Conservation (phyloP, 2,888 invertebrate species). For the Campoplex capitator region DNA sequence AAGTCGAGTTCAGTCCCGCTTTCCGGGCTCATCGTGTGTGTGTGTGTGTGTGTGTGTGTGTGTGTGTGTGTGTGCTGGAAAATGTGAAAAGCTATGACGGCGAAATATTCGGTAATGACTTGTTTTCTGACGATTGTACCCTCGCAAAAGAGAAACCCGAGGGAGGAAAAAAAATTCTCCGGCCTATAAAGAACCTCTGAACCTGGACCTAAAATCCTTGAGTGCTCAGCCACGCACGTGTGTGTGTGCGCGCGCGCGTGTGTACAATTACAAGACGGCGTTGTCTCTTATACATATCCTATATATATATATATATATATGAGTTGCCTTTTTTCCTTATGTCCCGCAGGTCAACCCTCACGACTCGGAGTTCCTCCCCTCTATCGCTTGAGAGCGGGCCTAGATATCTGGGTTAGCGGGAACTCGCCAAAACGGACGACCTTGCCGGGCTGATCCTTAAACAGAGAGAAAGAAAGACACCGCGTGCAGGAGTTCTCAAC, state of each 20-base stretch:
- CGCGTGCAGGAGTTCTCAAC: too few species aligned
- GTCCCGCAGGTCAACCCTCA: conserved; percentile 50
- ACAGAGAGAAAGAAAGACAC: background rate
- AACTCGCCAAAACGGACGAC: conserved; percentile 36
- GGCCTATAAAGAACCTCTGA: conserved; percentile 30
- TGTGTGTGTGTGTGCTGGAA: conserved; percentile 39
- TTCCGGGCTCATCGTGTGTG: background rate
- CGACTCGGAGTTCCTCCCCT: conserved; percentile 45
- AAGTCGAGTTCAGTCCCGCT: conserved; percentile 16
- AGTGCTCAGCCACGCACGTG: background rate
- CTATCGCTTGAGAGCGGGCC: conserved; percentile 31
- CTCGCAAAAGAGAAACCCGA: conserved; percentile 40
- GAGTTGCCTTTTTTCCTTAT: conserved; percentile 33
- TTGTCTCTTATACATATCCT: too few species aligned
- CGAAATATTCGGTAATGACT: conserved; percentile 70
- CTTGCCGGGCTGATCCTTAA: background rate
- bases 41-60: conserved; percentile 33
- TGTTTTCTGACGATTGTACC: conserved; percentile 66
- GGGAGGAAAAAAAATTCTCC: conserved; percentile 52
- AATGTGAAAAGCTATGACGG: conserved; percentile 49
- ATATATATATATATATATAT: conserved; percentile 13
- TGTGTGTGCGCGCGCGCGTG: background rate
- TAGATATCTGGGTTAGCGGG: conserved; percentile 60
- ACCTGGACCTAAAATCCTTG: conserved; percentile 46
- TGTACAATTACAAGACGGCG: too few species aligned